Base-by-base conservation (phyloP, 2,113 vertebrate species). In the Calonectris borealis region DNA sequence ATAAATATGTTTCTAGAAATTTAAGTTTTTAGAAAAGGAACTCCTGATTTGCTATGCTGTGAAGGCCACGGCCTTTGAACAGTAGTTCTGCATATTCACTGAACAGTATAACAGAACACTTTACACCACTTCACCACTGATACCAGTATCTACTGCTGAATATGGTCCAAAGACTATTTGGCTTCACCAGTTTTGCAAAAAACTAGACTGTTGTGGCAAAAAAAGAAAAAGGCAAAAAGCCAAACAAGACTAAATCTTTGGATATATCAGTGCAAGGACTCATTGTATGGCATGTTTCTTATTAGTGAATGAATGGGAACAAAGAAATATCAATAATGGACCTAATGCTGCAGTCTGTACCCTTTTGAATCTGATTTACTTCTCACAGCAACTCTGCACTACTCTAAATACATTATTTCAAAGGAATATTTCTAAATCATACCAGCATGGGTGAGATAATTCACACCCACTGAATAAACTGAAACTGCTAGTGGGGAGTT, bases 391-490 rank as follows among this genome's bases (percentile, higher is more conserved):
- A 64, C 70, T 94, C 88, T 75, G 81, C 77, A 83, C 49, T 31
- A 14, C 62, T 79, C 82, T 20, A 46, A 68, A 87, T 13, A 54
- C 73, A 52, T 40, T 49, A 71, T 87, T 90, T 87, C 90, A 64
- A 71, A 91, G 52, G 61, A 87, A 32, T 65, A 93, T 76, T 90
- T 79, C 85, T 86, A 81, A 95, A 77, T 93, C 58, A 81, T 64
- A 88, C 19, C 89, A 95, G 81, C 80, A 92, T 22, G 65, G 79
- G 69, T 73, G 88, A 91, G 93, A 84, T 55, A 94, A 92, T 88
- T 88, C 94, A 87, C 83, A 73, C 78, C 78, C 82, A 89, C 60
- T 79, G 86, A 87, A 89, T 82, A 84, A 94, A 95, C 86, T 64
- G 55, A 51, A 91, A 64, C 42, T 87, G 81, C 86, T 60, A 32